Evolutionary conservation across 2,888 invertebrate genomes (phyloP).

Genomic region (Sinhomidia bicolor): DNA sequence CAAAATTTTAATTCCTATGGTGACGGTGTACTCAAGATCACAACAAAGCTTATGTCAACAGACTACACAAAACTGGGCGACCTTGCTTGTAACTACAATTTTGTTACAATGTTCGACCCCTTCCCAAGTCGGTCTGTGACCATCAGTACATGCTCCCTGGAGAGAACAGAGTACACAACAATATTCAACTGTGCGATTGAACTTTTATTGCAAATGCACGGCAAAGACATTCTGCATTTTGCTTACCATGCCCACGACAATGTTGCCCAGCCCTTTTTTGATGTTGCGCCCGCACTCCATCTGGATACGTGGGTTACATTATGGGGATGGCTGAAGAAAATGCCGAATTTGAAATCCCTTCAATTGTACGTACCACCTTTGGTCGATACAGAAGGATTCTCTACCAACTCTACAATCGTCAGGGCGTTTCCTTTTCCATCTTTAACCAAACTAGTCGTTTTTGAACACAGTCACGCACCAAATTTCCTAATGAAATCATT

Average conservation of each 20-base stretch:
- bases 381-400: too few species aligned
- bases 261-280: background rate
- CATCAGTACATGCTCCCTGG: background rate
- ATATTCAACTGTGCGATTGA: background rate
- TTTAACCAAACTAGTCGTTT: background rate
- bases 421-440: background rate
- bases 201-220: background rate
- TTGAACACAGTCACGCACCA: background rate
- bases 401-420: background rate
- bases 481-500: background rate
- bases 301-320: background rate
- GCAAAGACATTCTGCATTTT: background rate
- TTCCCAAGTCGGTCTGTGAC: background rate
- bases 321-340: background rate
- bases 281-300: background rate
- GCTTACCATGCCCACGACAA: background rate
- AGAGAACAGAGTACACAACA: background rate
- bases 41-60: background rate
- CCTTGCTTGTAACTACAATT: background rate
- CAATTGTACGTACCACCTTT: too few species aligned
- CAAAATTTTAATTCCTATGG: background rate
- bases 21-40: background rate
- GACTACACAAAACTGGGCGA: background rate
- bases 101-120: background rate
- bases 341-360: background rate